Evolutionary conservation across 2,888 invertebrate species (phyloP).

Genomic region (Sarcophaga caerulescens): DNA sequence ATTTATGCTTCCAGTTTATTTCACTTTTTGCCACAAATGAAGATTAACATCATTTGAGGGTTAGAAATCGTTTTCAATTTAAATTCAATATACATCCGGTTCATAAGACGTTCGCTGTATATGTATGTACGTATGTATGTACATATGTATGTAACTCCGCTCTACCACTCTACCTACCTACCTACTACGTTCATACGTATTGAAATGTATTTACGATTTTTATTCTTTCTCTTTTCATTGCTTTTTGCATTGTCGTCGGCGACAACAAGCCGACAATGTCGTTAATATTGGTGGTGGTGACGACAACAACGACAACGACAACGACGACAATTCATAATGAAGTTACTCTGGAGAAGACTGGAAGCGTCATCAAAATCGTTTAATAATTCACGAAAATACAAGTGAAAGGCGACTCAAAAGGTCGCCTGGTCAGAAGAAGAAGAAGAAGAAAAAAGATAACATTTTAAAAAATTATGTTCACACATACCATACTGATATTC

Average conservation of each 20-base stretch:
- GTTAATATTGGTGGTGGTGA: constrained; percentile 18
- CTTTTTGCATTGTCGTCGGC: constrained; percentile 48
- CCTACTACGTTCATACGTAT: constrained; percentile 1
- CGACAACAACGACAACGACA: constrained; percentile 3
- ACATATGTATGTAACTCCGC: too few relatives aligned
- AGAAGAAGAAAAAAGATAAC: neutral
- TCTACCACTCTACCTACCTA: neutral
- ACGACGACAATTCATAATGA: neutral
- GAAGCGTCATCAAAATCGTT: neutral
- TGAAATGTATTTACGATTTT: neutral
- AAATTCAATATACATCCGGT: constrained; percentile 78
- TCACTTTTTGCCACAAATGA: constrained; percentile 63
- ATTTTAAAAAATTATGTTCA: constrained; percentile 3
- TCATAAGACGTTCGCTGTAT: constrained; percentile 52
- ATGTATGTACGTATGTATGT: neutral
- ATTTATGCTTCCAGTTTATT: constrained; percentile 59
- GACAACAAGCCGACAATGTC: constrained; percentile 9
- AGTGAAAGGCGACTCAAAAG: constrained; percentile 37
- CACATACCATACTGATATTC: neutral
- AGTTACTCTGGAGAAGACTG: neutral
- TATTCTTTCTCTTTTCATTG: constrained; percentile 39
- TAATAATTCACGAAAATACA: neutral
- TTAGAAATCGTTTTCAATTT: constrained; percentile 77
- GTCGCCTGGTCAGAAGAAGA: constrained; percentile 62
- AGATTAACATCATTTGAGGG: constrained; percentile 66